phyloP scores from a whole-genome alignment of 2,888 invertebrate species.

The Zeuzera pyrina region DNA sequence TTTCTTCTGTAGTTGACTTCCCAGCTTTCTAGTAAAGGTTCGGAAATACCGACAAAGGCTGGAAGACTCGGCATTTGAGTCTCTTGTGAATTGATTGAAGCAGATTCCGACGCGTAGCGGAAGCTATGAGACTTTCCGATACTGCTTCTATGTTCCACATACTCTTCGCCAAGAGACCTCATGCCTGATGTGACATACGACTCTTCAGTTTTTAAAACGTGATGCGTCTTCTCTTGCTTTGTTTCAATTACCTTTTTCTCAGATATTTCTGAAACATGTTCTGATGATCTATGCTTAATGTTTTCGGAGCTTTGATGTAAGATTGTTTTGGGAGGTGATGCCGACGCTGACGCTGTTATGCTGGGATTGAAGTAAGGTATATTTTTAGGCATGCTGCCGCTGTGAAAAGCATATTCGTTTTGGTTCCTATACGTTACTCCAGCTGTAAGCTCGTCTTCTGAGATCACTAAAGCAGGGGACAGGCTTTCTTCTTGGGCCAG shows the following conservation, averaged over 20 bases:
- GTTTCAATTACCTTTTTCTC: constrained; percentile 39
- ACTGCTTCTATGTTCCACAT: constrained; percentile 64
- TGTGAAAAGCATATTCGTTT: constrained; percentile 48
- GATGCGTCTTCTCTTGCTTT: constrained; percentile 41
- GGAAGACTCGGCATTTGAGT: constrained; percentile 68
- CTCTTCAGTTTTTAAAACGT: constrained; percentile 44
- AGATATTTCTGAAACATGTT: constrained; percentile 45
- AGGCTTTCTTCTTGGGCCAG: constrained; percentile 39
- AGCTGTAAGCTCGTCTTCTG: constrained; percentile 47
- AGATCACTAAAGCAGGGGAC: constrained; percentile 38
- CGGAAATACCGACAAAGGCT: constrained; percentile 65
- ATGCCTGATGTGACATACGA: constrained; percentile 45
- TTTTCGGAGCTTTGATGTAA: constrained; percentile 60
- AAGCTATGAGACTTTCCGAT: constrained; percentile 83
- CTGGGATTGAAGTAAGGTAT: constrained; percentile 55
- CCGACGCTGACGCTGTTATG: constrained; percentile 36
- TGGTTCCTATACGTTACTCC: constrained; percentile 50
- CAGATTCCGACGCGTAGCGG: constrained; percentile 71
- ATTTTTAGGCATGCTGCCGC: constrained; percentile 62
- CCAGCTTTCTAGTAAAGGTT: constrained; percentile 66
- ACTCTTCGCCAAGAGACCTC: constrained; percentile 60
- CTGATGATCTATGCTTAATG: constrained; percentile 50
- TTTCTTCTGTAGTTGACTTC: constrained; percentile 65
- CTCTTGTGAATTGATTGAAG: constrained; percentile 62
- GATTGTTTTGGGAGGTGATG: constrained; percentile 54